phyloP scores from a whole-genome alignment of 2,113 vertebrate genomes.

The Athene cunicularia region DNA sequence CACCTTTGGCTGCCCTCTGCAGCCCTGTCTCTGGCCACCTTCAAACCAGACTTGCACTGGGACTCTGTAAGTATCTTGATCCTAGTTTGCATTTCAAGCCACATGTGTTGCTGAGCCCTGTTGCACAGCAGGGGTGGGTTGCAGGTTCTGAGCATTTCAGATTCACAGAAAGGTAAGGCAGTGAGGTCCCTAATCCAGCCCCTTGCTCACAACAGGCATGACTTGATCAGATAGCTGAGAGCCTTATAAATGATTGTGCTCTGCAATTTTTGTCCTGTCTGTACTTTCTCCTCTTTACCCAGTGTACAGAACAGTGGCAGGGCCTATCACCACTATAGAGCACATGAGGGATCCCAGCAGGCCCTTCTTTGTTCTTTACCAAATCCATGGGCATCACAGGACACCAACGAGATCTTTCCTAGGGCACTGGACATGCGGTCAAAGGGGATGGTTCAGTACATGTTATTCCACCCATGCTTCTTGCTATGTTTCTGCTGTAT shows the following conservation, averaged over 20 bases:
- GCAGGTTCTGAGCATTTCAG: background rate
- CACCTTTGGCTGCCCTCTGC: background rate
- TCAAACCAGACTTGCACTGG: background rate
- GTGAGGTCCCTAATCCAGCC: background rate
- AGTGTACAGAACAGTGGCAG: background rate
- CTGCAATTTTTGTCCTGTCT: background rate
- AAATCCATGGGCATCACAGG: background rate
- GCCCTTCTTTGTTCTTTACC: background rate
- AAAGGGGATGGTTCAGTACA: background rate
- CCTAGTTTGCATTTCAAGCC: background rate
- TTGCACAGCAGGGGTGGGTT: background rate
- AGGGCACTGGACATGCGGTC: too few relatives aligned
- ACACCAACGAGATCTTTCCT: background rate
- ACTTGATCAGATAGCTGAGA: background rate
- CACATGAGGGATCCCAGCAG: background rate
- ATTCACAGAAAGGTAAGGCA: background rate
- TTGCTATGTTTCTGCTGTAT: background rate
- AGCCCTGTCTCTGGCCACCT: background rate
- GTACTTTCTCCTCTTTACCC: background rate
- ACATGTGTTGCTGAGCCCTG: background rate
- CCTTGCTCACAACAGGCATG: background rate
- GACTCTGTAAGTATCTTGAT: background rate
- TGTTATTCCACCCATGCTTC: background rate
- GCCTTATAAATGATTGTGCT: rapidly evolving
- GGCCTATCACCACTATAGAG: background rate